phyloP scores from a whole-genome alignment of 2,113 vertebrate species.

The Catharus minimus region DNA sequence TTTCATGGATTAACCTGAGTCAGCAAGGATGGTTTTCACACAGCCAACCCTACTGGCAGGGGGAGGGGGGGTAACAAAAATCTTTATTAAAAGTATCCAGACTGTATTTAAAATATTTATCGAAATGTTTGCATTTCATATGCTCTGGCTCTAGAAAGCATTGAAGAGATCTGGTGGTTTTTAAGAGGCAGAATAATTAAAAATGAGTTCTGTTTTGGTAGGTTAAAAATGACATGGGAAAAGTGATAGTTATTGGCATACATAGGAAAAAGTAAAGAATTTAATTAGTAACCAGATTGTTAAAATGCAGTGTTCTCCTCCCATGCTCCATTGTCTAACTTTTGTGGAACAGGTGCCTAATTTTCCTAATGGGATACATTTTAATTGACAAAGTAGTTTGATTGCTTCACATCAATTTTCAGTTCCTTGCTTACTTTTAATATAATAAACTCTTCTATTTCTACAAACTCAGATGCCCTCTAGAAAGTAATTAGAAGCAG shows the following conservation, averaged over 20 bases:
- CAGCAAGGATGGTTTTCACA: background rate
- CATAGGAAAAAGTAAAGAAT: constrained; percentile 51
- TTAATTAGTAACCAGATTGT: constrained; percentile 57
- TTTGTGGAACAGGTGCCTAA: constrained; percentile 68
- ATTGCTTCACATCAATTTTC: constrained; percentile 38
- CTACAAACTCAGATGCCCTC: constrained; percentile 26
- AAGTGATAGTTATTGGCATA: constrained; percentile 40
- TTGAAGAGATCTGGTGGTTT: background rate
- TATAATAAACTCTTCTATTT: constrained; percentile 52
- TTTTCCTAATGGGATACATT: constrained; percentile 68
- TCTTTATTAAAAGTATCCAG: background rate
- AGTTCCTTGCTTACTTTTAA: constrained; percentile 33
- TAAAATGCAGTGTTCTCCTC: constrained; percentile 47
- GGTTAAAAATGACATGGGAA: constrained; percentile 45
- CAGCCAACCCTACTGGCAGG: background rate
- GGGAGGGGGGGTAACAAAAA: background rate
- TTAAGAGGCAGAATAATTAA: constrained; percentile 28
- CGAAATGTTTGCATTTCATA: background rate
- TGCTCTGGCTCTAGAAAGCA: background rate
- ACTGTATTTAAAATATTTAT: background rate
- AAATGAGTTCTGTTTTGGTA: background rate
- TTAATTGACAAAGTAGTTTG: constrained; percentile 65
- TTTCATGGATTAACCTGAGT: background rate
- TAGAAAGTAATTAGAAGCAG: constrained; percentile 54
- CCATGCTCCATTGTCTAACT: constrained; percentile 47